phyloP scores from a whole-genome alignment of 2,113 vertebrate genomes.

The Dicrurus megarhynchus region DNA sequence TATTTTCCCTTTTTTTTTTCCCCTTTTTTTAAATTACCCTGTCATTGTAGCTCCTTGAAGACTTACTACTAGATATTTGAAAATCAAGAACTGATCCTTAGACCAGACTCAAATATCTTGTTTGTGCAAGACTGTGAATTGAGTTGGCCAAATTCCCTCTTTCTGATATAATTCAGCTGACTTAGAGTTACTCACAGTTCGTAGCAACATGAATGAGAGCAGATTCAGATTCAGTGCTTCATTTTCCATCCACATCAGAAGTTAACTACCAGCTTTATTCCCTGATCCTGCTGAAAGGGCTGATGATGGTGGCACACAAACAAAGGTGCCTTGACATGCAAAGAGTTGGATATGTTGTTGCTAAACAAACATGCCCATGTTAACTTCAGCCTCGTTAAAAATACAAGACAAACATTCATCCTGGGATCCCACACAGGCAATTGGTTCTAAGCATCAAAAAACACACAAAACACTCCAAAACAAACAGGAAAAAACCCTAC shows the following conservation, averaged over 20 bases:
- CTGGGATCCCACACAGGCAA: not conserved
- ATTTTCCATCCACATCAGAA: not conserved
- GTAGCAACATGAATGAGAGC: not conserved
- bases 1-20: not conserved
- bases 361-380: constrained; percentile 36
- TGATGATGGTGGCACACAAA: not conserved
- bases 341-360: not conserved
- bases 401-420: constrained; percentile 53
- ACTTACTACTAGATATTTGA: not conserved
- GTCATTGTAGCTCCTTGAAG: not conserved
- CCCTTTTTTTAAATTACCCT: not conserved
- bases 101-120: not conserved
- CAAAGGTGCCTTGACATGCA: constrained; percentile 3
- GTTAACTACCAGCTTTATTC: constrained; percentile 4
- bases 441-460: not conserved
- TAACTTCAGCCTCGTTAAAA: constrained; percentile 34
- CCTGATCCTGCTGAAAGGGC: not conserved
- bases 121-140: not conserved
- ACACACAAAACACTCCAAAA: not conserved
- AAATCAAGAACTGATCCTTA: not conserved
- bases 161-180: not conserved
- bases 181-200: not conserved
- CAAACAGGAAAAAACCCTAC: not conserved
- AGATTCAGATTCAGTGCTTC: not conserved
- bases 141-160: not conserved